Conservation (phyloP, 2,888 invertebrate genomes). For the Stenichneumon culpator region DNA sequence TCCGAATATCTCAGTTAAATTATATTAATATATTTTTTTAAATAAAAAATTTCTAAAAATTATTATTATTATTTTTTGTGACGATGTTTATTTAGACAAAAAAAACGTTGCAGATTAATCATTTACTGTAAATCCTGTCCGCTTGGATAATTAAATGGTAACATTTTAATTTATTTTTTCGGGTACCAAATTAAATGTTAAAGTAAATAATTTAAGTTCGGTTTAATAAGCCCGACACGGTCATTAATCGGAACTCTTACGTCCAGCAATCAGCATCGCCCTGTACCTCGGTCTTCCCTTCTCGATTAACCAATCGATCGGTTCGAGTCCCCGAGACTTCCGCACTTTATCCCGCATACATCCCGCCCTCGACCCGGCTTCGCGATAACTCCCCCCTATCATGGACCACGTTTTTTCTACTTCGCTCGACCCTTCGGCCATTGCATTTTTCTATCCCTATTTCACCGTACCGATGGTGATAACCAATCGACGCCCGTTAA, state of each 20-base stretch:
- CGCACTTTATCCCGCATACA: slow-evolving; percentile 42
- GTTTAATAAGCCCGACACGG: neutral
- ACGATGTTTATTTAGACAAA: too few relatives aligned
- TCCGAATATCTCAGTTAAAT: neutral
- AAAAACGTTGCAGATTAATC: too few relatives aligned
- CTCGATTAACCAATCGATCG: slow-evolving; percentile 74
- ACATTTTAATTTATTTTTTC: neutral
- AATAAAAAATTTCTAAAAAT: neutral
- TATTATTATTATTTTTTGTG: too few relatives aligned
- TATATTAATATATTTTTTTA: neutral
- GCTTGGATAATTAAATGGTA: neutral
- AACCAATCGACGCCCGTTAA: neutral
- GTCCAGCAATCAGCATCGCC: slow-evolving; percentile 68
- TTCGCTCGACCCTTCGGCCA: slow-evolving; percentile 48
- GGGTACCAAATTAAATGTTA: neutral
- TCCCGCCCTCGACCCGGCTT: slow-evolving; percentile 16
- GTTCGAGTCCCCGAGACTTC: slow-evolving; percentile 36
- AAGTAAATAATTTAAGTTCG: neutral
- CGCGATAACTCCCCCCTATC: slow-evolving; percentile 46
- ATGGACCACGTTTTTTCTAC: slow-evolving; percentile 34
- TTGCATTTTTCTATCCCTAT: slow-evolving; percentile 63
- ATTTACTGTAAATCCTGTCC: neutral
- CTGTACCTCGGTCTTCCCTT: slow-evolving; percentile 64
- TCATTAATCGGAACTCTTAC: neutral
- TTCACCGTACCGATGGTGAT: slow-evolving; percentile 46